phyloP scores from a whole-genome alignment of 1,140 invertebrate genomes.

The Rhysida immarginata region DNA sequence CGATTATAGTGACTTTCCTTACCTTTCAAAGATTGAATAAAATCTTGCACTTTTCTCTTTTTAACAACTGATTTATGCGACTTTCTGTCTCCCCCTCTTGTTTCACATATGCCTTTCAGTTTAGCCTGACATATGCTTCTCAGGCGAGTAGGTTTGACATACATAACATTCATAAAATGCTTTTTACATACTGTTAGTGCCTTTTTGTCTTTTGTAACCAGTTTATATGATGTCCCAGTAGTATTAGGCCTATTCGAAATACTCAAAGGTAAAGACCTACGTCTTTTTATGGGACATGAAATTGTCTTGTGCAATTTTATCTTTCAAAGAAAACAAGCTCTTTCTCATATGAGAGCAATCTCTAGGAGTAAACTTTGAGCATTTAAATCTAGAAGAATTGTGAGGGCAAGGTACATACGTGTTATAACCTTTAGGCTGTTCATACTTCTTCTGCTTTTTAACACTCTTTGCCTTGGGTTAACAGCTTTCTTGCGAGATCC shows the following conservation, averaged over 20 bases:
- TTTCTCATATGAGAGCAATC: neutral
- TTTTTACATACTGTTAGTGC: neutral
- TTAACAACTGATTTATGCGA: neutral
- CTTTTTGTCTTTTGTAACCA: neutral
- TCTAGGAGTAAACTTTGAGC: neutral
- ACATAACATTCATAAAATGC: neutral
- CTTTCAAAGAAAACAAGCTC: neutral
- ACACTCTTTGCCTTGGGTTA: neutral
- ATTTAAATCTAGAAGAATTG: neutral
- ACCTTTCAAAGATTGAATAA: conserved; percentile 10
- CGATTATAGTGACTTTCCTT: conserved; percentile 14
- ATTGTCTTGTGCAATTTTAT: neutral
- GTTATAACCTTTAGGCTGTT: neutral
- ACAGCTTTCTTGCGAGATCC: neutral
- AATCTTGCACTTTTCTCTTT: neutral
- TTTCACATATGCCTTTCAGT: neutral
- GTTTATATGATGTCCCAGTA: neutral
- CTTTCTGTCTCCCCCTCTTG: neutral
- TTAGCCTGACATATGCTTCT: neutral
- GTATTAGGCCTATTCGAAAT: neutral
- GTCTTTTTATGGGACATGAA: neutral
- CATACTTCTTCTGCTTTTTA: neutral
- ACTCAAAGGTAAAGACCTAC: neutral
- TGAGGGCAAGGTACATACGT: neutral
- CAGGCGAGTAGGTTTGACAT: neutral